Evolutionary conservation across 1,140 invertebrate genomes (phyloP).

Genomic region (Eubasilissa regina): DNA sequence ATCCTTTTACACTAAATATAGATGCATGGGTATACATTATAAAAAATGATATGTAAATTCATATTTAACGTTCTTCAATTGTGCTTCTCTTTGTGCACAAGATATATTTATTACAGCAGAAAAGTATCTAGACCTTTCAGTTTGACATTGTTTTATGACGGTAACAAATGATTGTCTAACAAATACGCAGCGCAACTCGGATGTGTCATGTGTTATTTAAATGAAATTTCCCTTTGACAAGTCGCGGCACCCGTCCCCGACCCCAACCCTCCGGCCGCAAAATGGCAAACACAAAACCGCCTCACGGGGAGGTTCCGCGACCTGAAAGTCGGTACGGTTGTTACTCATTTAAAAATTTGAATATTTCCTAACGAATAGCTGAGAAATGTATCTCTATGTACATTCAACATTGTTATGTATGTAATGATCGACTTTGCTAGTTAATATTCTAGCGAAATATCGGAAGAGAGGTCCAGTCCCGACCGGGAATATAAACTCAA

Average conservation of each 20-base stretch:
- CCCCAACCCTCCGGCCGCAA: not conserved
- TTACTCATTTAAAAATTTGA: not conserved
- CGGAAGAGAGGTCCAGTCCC: too few relatives aligned
- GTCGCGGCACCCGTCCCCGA: not conserved
- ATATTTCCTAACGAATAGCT: too few relatives aligned
- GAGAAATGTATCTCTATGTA: not conserved
- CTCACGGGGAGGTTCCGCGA: conserved; percentile 2
- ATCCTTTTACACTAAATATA: too few relatives aligned
- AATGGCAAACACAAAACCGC: conserved; percentile 2
- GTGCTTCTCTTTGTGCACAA: conserved; percentile 17
- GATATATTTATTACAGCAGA: conserved; percentile 22
- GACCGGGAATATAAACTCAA: too few relatives aligned
- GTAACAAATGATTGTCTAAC: conserved; percentile 25
- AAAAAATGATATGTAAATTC: too few relatives aligned
- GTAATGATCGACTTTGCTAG: too few relatives aligned
- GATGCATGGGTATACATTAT: too few relatives aligned
- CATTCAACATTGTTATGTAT: not conserved
- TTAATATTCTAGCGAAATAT: too few relatives aligned
- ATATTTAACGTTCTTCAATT: not conserved
- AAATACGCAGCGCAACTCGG: conserved; percentile 6
- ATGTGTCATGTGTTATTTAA: conserved; percentile 36
- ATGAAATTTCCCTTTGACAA: conserved; percentile 35
- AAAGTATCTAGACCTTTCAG: conserved; percentile 15
- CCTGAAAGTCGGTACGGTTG: not conserved
- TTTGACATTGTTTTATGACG: conserved; percentile 37